Base-by-base conservation (phyloP, 2,797 vertebrate genomes). In the Chaetodon trifasciatus region DNA sequence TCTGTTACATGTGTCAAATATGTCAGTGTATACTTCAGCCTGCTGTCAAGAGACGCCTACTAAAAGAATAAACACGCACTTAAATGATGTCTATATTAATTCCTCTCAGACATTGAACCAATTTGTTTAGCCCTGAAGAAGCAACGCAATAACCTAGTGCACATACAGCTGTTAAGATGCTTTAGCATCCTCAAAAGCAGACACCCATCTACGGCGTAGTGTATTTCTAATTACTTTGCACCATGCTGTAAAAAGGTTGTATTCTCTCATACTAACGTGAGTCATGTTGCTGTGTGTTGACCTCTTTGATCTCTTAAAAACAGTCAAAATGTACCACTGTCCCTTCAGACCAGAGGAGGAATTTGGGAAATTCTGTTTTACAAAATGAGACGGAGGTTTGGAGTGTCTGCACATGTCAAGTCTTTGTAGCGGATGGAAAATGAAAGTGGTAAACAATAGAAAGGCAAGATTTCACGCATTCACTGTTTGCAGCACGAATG, bases 121-220 rank as follows among this genome's bases (percentile, higher is more conserved):
- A 35, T 63, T 55, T n/a, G 0, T 4, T 35, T 10, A 28, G 17
- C 19, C 61, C 21, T 32, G 9, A 39, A 21, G 55, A 17, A 47
- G 4, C 2, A 17, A 40, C 56, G 4, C 0, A 44, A 19, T 3
- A 13, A 6, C 7, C 3, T 19, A 46, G 23, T 37, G 23, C 35
- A 63, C 9, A 46, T 16, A 37, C 23, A 61, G 32, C 47, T 6
- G 1, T 15, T 16, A 49, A 40, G 28, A 39, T 42, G 24, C 16
- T 46, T 44, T 16, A 21, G 1, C 21, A 7, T 58, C 44, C 58
- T 60, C n/a, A 28, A 37, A 23, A 70, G 8, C 10, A 68, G 35
- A 19, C 3, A 24, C 4, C 9, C 1, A 2, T 12, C 4, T 2
- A 13, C 0, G 15, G 6, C 21, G 0, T 17, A 8, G 7, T 9